Evolutionary conservation across 1,140 invertebrate species (phyloP), one percentile per base, ranked within the genome.

Genomic region (Lucilia sericata): DNA sequence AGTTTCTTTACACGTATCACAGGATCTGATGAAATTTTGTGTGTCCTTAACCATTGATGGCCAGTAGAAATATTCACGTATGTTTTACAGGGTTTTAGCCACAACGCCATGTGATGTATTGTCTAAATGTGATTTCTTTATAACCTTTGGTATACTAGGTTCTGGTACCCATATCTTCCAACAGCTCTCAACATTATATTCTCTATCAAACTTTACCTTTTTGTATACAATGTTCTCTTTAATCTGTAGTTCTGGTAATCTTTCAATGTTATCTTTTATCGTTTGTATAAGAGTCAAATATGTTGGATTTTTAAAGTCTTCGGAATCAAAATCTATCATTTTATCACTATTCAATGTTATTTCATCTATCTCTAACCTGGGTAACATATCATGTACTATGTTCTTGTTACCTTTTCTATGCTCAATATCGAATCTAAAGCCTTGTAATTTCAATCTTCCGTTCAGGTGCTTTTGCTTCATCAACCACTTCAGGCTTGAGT

Each of bases 171-270:
- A 76, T 76, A 5, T 74, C 30, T 7, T 30, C 55, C 13, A 36
- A 13, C 74, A 30, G 17, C 8, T n/a, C n/a, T n/a, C n/a, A n/a
- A n/a, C n/a, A n/a, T n/a, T n/a, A 10, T 9, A 65, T 83, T 10
- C 9, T 21, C 49, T 51, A 51, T 51, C 14, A 51, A 51, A 42
- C 10, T n/a, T 14, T 70, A 36, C 55, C n/a, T 30, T n/a, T 30
- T 70, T 83, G 36, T 83, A 83, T 7, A 83, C 55, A 17, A 25
- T n/a, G 4, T 19, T 60, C 3, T 83, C 82, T 7, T 5, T 12
- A 7, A 83, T 60, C 30, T 83, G 12, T 30, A 83, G 25, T 34
- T 83, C 82, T 10, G 74, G 74, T 74, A 74, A 19, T 8, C 74
- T 8, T 8, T 74, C 10, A 10, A 8, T 74, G 74, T 74, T 74